Evolutionary conservation across 2,888 invertebrate genomes (phyloP).

Genomic region (Eucera pruinosa): DNA sequence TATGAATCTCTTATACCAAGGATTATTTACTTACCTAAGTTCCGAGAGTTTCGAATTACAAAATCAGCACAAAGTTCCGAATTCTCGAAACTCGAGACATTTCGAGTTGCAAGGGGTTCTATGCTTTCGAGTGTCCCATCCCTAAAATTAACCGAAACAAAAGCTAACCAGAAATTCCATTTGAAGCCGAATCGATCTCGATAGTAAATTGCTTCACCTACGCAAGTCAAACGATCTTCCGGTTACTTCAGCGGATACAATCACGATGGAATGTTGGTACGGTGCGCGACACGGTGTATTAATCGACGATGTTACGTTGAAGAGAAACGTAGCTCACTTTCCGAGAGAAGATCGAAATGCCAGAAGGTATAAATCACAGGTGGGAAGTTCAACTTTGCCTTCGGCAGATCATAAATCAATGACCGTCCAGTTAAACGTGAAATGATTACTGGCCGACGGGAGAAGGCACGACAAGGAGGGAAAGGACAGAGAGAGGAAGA

Average conservation of each 20-base stretch:
- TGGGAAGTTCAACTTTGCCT: conserved; percentile 73
- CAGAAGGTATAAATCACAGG: conserved; percentile 75
- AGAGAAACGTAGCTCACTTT: conserved; percentile 43
- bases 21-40: too few species aligned
- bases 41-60: too few species aligned
- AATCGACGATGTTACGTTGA: conserved; percentile 36
- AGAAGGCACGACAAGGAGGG: conserved; percentile 42
- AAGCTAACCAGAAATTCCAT: neutral
- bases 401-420: conserved; percentile 78
- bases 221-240: neutral
- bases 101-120: too few species aligned
- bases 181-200: neutral
- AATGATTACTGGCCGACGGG: conserved; percentile 73
- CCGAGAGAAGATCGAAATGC: conserved; percentile 68
- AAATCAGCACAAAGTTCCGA: too few species aligned
- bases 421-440: conserved; percentile 74
- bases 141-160: neutral
- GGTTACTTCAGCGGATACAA: neutral
- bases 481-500: conserved; percentile 40
- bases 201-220: neutral
- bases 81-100: too few species aligned
- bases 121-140: too few species aligned
- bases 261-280: too few species aligned
- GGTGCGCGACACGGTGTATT: conserved; percentile 30
- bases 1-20: too few species aligned